Evolutionary conservation across 2,888 invertebrate genomes (phyloP), one percentile per base, ranked within the genome.

Genomic region (Sarcophaga subvicina): DNA sequence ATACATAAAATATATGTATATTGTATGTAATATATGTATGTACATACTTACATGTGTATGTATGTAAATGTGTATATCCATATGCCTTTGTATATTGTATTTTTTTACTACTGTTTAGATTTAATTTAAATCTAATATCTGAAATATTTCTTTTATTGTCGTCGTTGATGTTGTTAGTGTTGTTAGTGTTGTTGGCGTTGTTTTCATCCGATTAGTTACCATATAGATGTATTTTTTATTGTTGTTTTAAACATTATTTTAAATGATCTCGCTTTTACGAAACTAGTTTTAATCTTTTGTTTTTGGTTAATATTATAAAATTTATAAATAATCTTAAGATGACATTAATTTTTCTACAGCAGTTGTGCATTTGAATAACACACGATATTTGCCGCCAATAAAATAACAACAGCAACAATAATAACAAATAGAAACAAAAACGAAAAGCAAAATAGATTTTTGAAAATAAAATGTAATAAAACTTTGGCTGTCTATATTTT

Each of bases 321-420:
- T 82, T 66, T 85, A 87, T 85, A 87, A 87, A 88, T 85, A 83
- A 83, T 85, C 47, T 83, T 81, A 85, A 85, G 85, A 83, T 87
- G 87, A 88, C 87, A 88, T 85, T 88, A 85, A 87, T 85, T 85
- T 87, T 83, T 85, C 70, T 64, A 80, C 86, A 79, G 82, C 88
- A 86, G 77, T 88, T 88, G 82, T 72, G 54, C 77, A 82, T 86
- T 83, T 83, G 80, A 86, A 88, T 91, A 91, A 91, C 91, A 89
- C 87, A 75, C 89, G 90, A 90, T 89, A 89, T 90, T 88, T 90
- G 89, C 88, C 86, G 80, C 85, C 78, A 87, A 67, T 45, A 62
- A 62, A 60, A 14, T 27, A 45, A 27, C 66, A 64, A 27, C 47
- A 72, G 47, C 62, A 72, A 71, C 11, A 63, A 76, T 20, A 72